Base-by-base conservation (phyloP, 1,140 invertebrate genomes). In the Cheumatopsyche charites region DNA sequence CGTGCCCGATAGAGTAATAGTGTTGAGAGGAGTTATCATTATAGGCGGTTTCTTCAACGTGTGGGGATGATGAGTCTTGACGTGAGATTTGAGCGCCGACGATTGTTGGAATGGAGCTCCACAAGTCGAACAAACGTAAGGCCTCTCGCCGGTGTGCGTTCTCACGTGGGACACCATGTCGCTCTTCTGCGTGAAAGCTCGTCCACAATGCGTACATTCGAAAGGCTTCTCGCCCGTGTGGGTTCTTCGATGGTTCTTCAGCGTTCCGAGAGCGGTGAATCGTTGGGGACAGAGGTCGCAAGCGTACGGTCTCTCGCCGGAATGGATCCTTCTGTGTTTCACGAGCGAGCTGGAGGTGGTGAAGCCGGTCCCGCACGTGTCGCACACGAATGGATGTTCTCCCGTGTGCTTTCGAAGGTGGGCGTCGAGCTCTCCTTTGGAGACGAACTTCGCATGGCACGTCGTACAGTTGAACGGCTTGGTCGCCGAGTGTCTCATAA, bases 281-380 rank as follows among this genome's bases (percentile, higher is more conserved):
- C 91, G 88, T 77, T 92, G 86, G 1, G 89, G 89, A 79, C 93
- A 94, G n/a, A 90, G 81, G 66, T 94, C 91, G 81, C 93, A 94
- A 29, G 88, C 87, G 79, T 94, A 95, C 0, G 93, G 93, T 77
- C 92, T 92, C 79, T 93, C 91, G 0, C 90, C 87, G 0, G 87
- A 88, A 78, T 90, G 88, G 21, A 89, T 90, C 41, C 88, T 77
- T 75, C 81, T 81, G 71, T 82, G 81, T 76, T 82, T 83, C 75
- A 75, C 85, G 81, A 84, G 83, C 0, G 85, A 90, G 77, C 89
- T 90, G n/a, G 88, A 86, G 55, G 89, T 90, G 3, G 89, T 90
- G 76, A 91, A 92, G 17, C 85, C 87, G 63, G 89, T 86, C 55
- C 86, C 84, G 72, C 90, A 91, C 0, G 89, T 85, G 26, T 89